Base-by-base conservation (phyloP, 2,888 invertebrate genomes). In the Helleia helle region DNA sequence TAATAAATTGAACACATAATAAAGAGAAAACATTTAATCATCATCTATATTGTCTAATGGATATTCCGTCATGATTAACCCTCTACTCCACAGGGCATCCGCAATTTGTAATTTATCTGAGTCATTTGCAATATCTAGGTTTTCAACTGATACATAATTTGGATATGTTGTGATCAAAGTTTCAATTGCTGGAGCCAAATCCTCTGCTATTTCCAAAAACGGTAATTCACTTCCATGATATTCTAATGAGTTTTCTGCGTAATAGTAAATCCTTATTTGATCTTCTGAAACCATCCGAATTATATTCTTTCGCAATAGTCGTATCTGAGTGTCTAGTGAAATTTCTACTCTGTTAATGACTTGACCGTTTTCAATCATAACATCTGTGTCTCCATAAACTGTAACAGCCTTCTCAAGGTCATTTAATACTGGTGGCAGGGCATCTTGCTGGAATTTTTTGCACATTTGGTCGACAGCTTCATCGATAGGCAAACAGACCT, bases 401-500 rank as follows among this genome's bases (percentile, higher is more conserved):
- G 93, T 93, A 39, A 91, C 88, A 2, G 74, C 62, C 47, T 87
- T 88, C 69, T 97, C 96, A 9, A 74, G 72, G 50, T 87, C 76
- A 15, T 86, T 87, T 1, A 94, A 67, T 18, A 90, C 86, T 0
- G 98, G 98, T 0, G 99, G 98, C 40, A 99, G 75, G 2, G 94
- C 93, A 70, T 94, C 94, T 58, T 93, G 91, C 63, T 96, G 91
- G 60, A 91, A 95, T 51, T 90, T 88, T 57, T 92, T 93, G 1
- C 92, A 93, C 86, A 97, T 87, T 71, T 93, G 90, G 73, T 99
- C 99, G 1, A 93, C 93, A 9, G 93, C 94, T 25, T 88, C 87
- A 69, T 98, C 94, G 29, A 91, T 73, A 25, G 91, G 88, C 1
- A 90, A 69, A 58, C 90, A 79, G 22, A 87, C 59, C 38, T 89